Conservation (phyloP, 2,113 vertebrate species). For the Syngnathoides biaculeatus region DNA sequence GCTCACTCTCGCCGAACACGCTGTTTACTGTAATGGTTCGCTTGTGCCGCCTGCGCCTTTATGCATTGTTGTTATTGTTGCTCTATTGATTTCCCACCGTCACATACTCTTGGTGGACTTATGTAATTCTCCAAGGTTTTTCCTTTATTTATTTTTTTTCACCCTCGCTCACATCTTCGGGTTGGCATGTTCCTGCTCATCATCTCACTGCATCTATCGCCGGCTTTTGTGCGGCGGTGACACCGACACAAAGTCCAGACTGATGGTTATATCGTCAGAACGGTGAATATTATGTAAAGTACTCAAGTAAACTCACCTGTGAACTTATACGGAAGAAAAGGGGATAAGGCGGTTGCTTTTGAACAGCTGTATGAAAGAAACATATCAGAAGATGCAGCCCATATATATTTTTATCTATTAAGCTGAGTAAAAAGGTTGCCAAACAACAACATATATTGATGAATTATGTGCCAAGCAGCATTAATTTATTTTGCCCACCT, state of each 20-base stretch:
- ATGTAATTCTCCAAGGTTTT: constrained; percentile 30
- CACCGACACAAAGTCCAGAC: not conserved
- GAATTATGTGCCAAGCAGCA: too few relatives aligned
- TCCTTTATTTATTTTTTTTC: not conserved
- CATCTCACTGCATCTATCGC: not conserved
- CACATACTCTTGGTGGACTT: constrained; percentile 22
- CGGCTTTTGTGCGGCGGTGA: not conserved
- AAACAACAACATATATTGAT: too few relatives aligned
- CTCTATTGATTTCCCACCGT: constrained; percentile 46
- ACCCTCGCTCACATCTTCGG: not conserved
- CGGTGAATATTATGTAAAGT: not conserved
- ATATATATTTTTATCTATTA: too few relatives aligned
- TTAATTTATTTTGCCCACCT: too few relatives aligned
- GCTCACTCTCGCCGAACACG: constrained; percentile 28
- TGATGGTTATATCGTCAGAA: not conserved
- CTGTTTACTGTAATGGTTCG: constrained; percentile 42
- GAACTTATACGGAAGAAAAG: too few relatives aligned
- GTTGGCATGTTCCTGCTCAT: not conserved
- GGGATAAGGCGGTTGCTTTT: too few relatives aligned
- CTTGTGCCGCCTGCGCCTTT: constrained; percentile 9
- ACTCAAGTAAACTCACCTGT: too few relatives aligned
- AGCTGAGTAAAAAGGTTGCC: too few relatives aligned
- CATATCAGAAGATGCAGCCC: too few relatives aligned
- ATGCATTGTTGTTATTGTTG: constrained; percentile 37
- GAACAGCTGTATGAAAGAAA: too few relatives aligned